Conservation (phyloP, 2,888 invertebrate species). For the Lithophane ornitopus region DNA sequence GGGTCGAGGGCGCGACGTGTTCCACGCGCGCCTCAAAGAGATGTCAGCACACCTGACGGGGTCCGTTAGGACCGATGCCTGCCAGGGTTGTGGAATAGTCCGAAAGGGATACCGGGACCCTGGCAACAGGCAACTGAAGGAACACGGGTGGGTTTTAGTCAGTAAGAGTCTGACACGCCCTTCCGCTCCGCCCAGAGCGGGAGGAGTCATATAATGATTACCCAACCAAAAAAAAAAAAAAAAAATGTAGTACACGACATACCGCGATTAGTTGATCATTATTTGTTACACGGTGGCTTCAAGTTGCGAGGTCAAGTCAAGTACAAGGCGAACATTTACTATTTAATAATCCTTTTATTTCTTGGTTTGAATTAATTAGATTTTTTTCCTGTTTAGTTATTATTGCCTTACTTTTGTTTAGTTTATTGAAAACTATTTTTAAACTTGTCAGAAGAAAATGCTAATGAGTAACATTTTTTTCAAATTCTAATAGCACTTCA, state of each 20-base stretch:
- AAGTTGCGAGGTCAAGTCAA: slow-evolving; percentile 36
- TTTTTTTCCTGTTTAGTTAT: neutral
- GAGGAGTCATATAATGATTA: no score
- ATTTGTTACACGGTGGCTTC: slow-evolving; percentile 1
- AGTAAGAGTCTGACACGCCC: no score
- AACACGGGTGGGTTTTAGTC: no score
- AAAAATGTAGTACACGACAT: neutral
- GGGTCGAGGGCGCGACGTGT: no score
- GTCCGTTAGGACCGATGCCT: no score
- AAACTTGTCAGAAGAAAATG: neutral
- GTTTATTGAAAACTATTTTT: neutral
- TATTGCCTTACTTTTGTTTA: neutral
- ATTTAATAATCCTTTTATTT: slow-evolving; percentile 9
- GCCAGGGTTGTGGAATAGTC: no score
- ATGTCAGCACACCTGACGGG: no score
- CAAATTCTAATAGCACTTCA: neutral
- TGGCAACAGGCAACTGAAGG: no score
- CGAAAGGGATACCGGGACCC: no score
- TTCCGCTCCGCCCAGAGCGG: no score
- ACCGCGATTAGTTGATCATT: slow-evolving; percentile 9
- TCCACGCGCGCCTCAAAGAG: no score
- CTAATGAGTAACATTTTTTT: neutral
- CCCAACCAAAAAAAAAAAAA: no score
- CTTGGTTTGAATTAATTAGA: neutral
- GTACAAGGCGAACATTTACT: slow-evolving; percentile 29